Conservation (phyloP, 2,888 invertebrate species). For the Aspidiotus rigidus region DNA sequence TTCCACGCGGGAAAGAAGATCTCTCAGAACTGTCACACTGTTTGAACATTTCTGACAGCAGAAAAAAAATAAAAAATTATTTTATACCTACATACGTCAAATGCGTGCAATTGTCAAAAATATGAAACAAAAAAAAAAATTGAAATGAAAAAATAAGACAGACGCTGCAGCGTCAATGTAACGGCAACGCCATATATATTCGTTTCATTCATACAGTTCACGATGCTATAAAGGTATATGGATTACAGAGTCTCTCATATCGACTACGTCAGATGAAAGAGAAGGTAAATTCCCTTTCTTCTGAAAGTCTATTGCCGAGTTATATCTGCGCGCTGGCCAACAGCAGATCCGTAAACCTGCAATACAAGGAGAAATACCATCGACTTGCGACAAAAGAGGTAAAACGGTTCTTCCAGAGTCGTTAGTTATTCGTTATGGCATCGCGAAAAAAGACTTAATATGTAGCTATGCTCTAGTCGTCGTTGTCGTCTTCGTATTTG, state of each 20-base stretch:
- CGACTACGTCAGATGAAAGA: conserved; percentile 25
- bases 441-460: conserved; percentile 27
- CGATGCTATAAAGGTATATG: no score
- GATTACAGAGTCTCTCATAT: not conserved
- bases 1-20: no score
- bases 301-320: conserved; percentile 25
- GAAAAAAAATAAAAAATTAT: no score
- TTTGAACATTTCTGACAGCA: no score
- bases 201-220: not conserved
- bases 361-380: conserved; percentile 28
- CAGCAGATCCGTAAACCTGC: conserved; percentile 25
- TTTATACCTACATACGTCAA: no score
- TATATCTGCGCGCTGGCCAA: conserved; percentile 14
- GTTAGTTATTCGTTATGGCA: conserved; percentile 27
- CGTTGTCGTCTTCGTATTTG: conserved; percentile 4
- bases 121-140: no score
- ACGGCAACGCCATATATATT: conserved; percentile 7
- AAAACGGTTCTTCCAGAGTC: conserved; percentile 29
- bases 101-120: no score
- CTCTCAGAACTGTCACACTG: no score
- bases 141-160: no score
- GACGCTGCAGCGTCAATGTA: no score
- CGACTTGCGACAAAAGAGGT: conserved; percentile 26
- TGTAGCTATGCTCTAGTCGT: conserved; percentile 27
- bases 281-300: conserved; percentile 33